A percentile compares a stretch with the other conserved stretches of the same genome.
Evolutionary conservation across 2,888 invertebrate genomes (phyloP).

Genomic region (Nyleta sp.): DNA sequence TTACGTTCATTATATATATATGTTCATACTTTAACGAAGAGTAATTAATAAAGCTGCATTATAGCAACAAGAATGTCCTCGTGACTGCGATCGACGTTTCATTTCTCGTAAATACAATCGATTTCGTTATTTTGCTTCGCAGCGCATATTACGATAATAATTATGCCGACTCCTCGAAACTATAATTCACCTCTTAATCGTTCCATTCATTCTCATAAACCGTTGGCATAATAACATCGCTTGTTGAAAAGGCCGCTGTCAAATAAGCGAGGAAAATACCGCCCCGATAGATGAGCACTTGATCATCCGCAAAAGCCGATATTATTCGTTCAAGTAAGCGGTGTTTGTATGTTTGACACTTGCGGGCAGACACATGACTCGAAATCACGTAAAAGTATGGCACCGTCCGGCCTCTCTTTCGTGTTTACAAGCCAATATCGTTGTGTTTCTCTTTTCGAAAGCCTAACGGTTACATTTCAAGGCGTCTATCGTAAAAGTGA

Average conservation of each 20-base stretch:
- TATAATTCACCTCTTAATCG: slow-evolving; percentile 14
- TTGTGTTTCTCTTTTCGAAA: slow-evolving; percentile 67
- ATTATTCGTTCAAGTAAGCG: slow-evolving; percentile 48
- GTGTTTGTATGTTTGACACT: slow-evolving; percentile 62
- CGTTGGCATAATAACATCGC: slow-evolving; percentile 12
- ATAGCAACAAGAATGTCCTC: too few species aligned
- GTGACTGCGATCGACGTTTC: too few species aligned
- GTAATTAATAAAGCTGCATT: too few species aligned
- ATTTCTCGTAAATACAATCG: too few species aligned
- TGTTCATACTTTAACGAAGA: too few species aligned
- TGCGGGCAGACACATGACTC: slow-evolving; percentile 56
- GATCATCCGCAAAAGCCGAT: slow-evolving; percentile 36
- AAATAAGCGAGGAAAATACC: slow-evolving; percentile 30
- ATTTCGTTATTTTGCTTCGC: too few species aligned
- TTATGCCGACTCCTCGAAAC: slow-evolving; percentile 3
- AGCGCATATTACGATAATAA: too few species aligned
- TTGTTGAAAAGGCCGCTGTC: slow-evolving; percentile 26
- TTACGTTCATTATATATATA: too few species aligned
- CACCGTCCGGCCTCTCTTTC: slow-evolving; percentile 57
- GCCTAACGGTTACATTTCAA: slow-evolving; percentile 76
- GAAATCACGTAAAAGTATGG: slow-evolving; percentile 55
- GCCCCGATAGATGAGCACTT: slow-evolving; percentile 29
- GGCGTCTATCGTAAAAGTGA: slow-evolving; percentile 74
- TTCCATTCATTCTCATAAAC: slow-evolving; percentile 21
- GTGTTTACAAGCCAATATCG: slow-evolving; percentile 71